Evolutionary conservation across 2,113 vertebrate genomes (phyloP).

Genomic region (Eulemur rufifrons): DNA sequence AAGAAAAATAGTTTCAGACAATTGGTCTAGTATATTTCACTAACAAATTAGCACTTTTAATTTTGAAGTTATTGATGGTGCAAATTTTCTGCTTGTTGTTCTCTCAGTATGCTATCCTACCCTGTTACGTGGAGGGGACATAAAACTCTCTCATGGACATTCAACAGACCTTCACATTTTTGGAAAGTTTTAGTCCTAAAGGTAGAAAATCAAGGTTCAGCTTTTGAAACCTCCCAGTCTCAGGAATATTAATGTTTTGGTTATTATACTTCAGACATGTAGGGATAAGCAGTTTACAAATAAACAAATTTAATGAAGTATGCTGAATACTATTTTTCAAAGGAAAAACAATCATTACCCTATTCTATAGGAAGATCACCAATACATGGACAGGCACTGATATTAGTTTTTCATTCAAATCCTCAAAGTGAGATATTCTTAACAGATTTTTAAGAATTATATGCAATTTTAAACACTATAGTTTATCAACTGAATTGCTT

Average conservation of each 20-base stretch:
- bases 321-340: neutral
- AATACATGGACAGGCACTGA: neutral
- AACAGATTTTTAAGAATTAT: neutral
- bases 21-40: neutral
- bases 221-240: neutral
- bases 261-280: neutral
- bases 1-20: neutral
- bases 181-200: neutral
- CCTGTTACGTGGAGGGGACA: neutral
- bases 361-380: neutral
- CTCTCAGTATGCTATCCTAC: neutral
- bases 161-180: neutral
- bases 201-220: neutral
- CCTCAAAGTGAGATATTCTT: neutral
- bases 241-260: neutral
- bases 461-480: neutral
- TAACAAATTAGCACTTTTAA: neutral
- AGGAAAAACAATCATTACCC: neutral
- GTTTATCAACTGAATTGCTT: neutral
- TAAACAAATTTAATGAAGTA: neutral
- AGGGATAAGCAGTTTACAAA: neutral
- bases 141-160: neutral
- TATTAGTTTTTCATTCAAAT: neutral
- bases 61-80: neutral
- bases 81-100: neutral